These are phyloP conservation scores for Phortica variegata DNA, from an alignment of 1,140 invertebrate genomes.

Conservation along the genomic window DNA sequence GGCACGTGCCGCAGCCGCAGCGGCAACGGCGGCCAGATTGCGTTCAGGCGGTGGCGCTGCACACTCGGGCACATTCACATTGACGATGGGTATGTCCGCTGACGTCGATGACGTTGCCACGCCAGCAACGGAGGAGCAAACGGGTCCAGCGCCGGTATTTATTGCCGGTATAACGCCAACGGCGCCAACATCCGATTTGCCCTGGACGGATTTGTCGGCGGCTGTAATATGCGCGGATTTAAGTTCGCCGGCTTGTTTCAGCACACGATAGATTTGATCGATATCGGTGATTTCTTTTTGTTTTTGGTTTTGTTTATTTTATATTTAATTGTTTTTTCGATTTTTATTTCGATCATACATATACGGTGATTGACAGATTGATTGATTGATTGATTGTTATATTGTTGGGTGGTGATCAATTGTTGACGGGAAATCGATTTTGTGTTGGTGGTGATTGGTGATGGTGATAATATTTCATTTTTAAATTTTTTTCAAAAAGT, in stretches of 20 bases:
- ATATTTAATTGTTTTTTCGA: constrained; percentile 12
- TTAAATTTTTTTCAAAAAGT: no score
- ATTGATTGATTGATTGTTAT: constrained; percentile 9
- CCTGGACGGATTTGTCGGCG: constrained; percentile 54
- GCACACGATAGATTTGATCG: constrained; percentile 88
- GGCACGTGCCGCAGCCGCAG: constrained; percentile 35
- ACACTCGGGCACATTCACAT: constrained; percentile 28
- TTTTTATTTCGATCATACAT: constrained; percentile 9
- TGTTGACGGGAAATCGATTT: constrained; percentile 4
- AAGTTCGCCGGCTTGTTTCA: constrained; percentile 89
- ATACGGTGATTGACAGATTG: constrained; percentile 32
- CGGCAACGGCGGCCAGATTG: constrained; percentile 43
- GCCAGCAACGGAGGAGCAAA: constrained; percentile 2
- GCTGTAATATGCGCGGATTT: constrained; percentile 60
- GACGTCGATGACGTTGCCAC: constrained; percentile 10
- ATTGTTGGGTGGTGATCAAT: constrained; percentile 4
- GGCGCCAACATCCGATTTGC: constrained; percentile 43
- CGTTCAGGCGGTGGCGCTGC: constrained; percentile 20
- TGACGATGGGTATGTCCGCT: constrained; percentile 25
- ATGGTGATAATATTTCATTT: constrained; percentile 18
- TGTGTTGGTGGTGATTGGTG: constrained; percentile 22
- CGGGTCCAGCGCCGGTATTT: constrained; percentile 7
- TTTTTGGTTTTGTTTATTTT: constrained; percentile 6
- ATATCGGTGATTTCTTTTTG: constrained; percentile 64
- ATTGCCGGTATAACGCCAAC: constrained; percentile 23